Evolutionary conservation across 2,888 invertebrate species (phyloP), one percentile per base, ranked within the genome.

Genomic region (Anoncus sp.): DNA sequence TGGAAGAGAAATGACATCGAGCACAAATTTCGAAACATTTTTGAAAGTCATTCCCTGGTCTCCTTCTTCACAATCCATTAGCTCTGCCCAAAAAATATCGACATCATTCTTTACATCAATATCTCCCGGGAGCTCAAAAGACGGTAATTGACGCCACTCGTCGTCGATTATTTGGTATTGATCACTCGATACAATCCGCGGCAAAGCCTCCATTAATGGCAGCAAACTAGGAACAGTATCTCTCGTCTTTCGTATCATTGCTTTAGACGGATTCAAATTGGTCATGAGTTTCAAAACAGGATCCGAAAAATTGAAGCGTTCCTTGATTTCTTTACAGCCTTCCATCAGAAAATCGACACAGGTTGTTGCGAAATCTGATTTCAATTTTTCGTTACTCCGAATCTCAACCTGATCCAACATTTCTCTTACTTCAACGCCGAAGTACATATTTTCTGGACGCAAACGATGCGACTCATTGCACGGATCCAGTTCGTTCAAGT

Each of bases 271-370:
- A 53, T 73, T 75, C 12, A 82, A 27, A 49, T 53, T 20, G 7
- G 31, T 12, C 22, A 77, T 14, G 6, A 59, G 38, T 60, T 70
- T 20, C 18, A 81, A 35, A 45, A 82, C 16, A 24, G 47, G 43
- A 59, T 82, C 76, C 12, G 67, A 57, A 76, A 85, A 84, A 82
- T 84, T 80, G 77, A 75, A 78, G 47, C 80, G 59, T 51, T 79
- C 59, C 55, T 81, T 71, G 22, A 82, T 79, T 45, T 75, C 66
- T 18, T 24, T 40, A 47, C 79, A 77, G 12, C 72, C 66, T 18
- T 20, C 35, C 20, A 79, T 66, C 0, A 82, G 35, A 71, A 83
- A 83, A 12, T 76, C 27, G 24, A 55, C 66, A 55, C 83, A 81
- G 9, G 49, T 38, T n/a, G 12, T 31, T 43, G 16, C 6, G n/a